A percentile compares a stretch with the other conserved stretches of the same genome.
These are phyloP conservation scores for Cylloceria caligata DNA, from an alignment of 2,888 invertebrate species.

Conservation along the genomic window DNA sequence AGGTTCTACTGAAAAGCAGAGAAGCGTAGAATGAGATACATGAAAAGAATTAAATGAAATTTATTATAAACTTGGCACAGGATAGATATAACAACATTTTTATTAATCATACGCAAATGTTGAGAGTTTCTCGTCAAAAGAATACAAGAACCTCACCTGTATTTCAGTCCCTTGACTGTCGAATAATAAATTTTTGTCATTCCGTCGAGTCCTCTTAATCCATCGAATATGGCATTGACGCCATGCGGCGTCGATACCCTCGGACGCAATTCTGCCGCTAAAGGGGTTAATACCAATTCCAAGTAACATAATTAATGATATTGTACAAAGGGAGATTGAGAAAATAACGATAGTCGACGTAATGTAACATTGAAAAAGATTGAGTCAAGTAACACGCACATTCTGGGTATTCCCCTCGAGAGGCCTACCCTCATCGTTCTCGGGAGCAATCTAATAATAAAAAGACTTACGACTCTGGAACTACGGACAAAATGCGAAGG, in stretches of 20 bases:
- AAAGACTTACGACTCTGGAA: neutral
- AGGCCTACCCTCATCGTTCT: neutral
- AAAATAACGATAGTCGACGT: neutral
- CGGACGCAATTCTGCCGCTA: too few relatives aligned
- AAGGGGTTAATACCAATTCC: neutral
- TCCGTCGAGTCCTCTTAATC: neutral
- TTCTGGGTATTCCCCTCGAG: neutral
- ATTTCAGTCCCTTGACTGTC: neutral
- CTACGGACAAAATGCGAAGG: constrained; percentile 2
- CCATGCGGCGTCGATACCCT: too few relatives aligned
- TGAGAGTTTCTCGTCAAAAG: neutral
- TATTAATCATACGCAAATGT: neutral
- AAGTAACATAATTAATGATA: neutral
- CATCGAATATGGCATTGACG: too few relatives aligned
- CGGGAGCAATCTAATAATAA: constrained; percentile 7
- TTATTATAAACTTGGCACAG: neutral
- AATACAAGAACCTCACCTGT: neutral
- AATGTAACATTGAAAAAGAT: neutral
- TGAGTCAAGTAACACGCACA: neutral
- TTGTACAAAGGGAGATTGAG: neutral
- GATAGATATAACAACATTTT: neutral
- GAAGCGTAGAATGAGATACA: neutral
- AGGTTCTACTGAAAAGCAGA: neutral
- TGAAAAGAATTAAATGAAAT: neutral
- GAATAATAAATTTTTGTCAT: neutral